phyloP scores from a whole-genome alignment of 2,888 invertebrate species.

The Drosophila longiperda region DNA sequence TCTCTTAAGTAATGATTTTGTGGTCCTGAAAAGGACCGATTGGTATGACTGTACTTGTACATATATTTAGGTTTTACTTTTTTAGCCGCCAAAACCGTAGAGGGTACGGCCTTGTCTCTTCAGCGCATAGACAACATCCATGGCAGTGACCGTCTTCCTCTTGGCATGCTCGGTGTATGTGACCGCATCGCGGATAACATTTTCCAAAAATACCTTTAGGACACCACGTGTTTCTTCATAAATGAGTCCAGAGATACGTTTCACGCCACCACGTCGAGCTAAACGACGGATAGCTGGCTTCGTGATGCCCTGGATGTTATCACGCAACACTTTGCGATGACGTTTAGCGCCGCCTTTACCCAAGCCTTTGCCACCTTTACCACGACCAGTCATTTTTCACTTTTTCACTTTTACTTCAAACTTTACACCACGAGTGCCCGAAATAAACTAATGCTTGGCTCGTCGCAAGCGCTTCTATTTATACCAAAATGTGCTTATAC shows the following conservation, averaged over 20 bases:
- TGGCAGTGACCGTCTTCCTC: slow-evolving; percentile 94
- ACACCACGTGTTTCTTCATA: slow-evolving; percentile 93
- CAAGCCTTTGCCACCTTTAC: slow-evolving; percentile 83
- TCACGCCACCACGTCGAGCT: slow-evolving; percentile 90
- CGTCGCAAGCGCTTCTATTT: background rate
- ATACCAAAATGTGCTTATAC: background rate
- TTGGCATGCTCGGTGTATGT: slow-evolving; percentile 95
- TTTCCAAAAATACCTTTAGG: slow-evolving; percentile 92
- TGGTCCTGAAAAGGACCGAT: slow-evolving; percentile 2
- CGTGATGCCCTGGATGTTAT: slow-evolving; percentile 92
- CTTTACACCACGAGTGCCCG: background rate
- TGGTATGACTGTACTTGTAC: background rate
- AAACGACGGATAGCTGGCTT: slow-evolving; percentile 92
- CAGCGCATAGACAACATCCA: slow-evolving; percentile 95
- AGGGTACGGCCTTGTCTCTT: slow-evolving; percentile 93
- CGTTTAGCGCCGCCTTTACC: slow-evolving; percentile 86
- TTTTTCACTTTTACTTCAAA: background rate
- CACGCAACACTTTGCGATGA: slow-evolving; percentile 91
- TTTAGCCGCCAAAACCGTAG: slow-evolving; percentile 91
- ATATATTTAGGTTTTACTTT: background rate
- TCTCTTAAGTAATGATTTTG: background rate
- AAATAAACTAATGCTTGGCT: background rate
- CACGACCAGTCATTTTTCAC: slow-evolving; percentile 86
- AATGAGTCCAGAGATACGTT: slow-evolving; percentile 90
- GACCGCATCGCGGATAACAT: slow-evolving; percentile 93